These are phyloP conservation scores for Latrodectus elegans DNA, from an alignment of 2,888 invertebrate genomes.

Conservation along the genomic window DNA sequence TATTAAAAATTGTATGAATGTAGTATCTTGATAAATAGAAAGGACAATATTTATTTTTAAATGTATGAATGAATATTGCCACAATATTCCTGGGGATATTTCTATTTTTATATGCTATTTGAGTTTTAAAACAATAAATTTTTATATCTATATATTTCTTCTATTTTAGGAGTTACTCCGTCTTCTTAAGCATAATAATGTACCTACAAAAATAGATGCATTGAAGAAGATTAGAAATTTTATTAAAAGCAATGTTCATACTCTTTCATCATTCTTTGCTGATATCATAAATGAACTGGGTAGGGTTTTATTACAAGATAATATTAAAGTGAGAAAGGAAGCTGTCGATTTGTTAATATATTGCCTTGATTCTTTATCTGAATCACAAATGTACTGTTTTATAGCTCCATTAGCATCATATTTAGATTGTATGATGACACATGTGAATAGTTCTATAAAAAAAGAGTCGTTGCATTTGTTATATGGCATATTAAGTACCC, in stretches of 20 bases:
- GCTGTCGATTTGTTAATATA: background rate
- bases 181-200: background rate
- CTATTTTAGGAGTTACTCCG: conserved; percentile 11
- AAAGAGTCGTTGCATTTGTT: conserved; percentile 13
- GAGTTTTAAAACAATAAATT: background rate
- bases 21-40: no score
- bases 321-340: background rate
- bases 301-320: background rate
- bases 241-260: background rate
- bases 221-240: conserved; percentile 6
- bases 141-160: background rate
- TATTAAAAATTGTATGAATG: no score
- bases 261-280: background rate
- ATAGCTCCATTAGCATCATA: background rate
- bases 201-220: background rate
- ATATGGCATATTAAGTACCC: background rate
- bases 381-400: background rate
- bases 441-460: background rate
- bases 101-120: no score
- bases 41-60: no score
- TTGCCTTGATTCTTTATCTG: background rate
- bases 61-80: no score
- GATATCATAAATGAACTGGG: conserved; percentile 15
- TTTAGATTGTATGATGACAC: conserved; percentile 25
- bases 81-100: no score